Evolutionary conservation across 30 jellyfish, hydroid and myxozoan genomes (phyloP).

Genomic region (Aurelia sp.): DNA sequence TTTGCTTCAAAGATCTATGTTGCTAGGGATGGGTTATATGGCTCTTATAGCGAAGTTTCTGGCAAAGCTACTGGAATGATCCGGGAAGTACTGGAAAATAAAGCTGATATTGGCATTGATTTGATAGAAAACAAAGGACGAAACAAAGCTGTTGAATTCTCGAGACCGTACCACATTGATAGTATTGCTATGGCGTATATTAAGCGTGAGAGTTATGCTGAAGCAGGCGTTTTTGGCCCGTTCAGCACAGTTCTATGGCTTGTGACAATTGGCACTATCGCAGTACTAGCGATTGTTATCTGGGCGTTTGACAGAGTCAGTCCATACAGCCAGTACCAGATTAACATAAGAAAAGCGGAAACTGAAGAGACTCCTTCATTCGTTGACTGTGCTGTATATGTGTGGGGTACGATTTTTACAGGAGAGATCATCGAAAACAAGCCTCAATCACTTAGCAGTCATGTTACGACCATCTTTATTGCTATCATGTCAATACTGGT

Average conservation of each 20-base stretch:
- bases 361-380: constrained; percentile 5
- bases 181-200: constrained; percentile 38
- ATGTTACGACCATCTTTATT: constrained; percentile 20
- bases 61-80: constrained; percentile 18
- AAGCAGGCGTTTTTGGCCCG: constrained; percentile 55
- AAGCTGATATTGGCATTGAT: constrained; percentile 35
- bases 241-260: constrained; percentile 49
- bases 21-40: constrained; percentile 43
- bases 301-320: constrained; percentile 47
- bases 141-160: background rate
- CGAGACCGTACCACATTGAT: constrained; percentile 1
- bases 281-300: constrained; percentile 6
- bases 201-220: constrained; percentile 13
- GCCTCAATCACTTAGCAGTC: constrained; percentile 55
- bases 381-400: constrained; percentile 48
- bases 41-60: constrained; percentile 11
- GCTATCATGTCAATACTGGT: constrained; percentile 43
- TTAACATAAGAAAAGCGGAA: background rate
- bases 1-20: background rate
- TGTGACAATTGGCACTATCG: constrained; percentile 6
- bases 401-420: constrained; percentile 58
- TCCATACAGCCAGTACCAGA: constrained; percentile 32
- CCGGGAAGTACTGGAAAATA: constrained; percentile 6
- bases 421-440: constrained; percentile 67
- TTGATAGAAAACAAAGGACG: constrained; percentile 25